A percentile compares a stretch with the other conserved stretches of the same genome.
phyloP scores from a whole-genome alignment of 2,888 invertebrate genomes.

The Drosophila nigricruria region DNA sequence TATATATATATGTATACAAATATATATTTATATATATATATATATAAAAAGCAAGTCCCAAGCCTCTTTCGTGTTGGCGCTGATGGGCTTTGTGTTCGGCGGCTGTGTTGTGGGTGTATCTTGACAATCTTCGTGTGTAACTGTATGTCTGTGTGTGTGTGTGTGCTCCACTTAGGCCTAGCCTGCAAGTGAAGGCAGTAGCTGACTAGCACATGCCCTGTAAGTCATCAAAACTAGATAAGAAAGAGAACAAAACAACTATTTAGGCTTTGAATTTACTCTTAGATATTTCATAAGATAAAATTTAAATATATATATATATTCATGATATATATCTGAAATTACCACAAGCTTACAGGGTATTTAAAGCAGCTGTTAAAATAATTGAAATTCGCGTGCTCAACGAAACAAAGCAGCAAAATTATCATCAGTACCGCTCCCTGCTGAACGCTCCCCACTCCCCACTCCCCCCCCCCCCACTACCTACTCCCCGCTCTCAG shows the following conservation, averaged over 20 bases:
- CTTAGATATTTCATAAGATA: no score
- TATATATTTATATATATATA: not conserved
- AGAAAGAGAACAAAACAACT: not conserved
- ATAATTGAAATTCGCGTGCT: slow-evolving; percentile 55
- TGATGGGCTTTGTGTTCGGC: slow-evolving; percentile 76
- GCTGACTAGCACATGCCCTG: slow-evolving; percentile 22
- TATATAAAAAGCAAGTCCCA: slow-evolving; percentile 51
- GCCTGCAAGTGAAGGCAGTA: not conserved
- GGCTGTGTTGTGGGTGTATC: slow-evolving; percentile 49
- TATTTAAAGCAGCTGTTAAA: slow-evolving; percentile 21
- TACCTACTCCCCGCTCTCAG: not conserved
- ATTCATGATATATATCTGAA: no score
- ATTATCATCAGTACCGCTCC: slow-evolving; percentile 50
- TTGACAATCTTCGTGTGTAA: slow-evolving; percentile 39
- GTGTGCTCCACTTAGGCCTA: slow-evolving; percentile 64
- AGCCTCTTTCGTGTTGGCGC: slow-evolving; percentile 75
- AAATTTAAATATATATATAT: not conserved
- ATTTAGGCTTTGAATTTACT: not conserved
- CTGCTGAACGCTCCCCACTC: no score
- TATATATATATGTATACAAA: not conserved
- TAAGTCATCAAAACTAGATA: not conserved
- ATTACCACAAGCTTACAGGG: slow-evolving; percentile 1
- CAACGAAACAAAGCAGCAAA: slow-evolving; percentile 64
- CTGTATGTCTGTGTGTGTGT: slow-evolving; percentile 27
- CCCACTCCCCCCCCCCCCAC: not conserved